phyloP scores from a whole-genome alignment of 2,888 invertebrate genomes.

The Lamellibrachia columna region DNA sequence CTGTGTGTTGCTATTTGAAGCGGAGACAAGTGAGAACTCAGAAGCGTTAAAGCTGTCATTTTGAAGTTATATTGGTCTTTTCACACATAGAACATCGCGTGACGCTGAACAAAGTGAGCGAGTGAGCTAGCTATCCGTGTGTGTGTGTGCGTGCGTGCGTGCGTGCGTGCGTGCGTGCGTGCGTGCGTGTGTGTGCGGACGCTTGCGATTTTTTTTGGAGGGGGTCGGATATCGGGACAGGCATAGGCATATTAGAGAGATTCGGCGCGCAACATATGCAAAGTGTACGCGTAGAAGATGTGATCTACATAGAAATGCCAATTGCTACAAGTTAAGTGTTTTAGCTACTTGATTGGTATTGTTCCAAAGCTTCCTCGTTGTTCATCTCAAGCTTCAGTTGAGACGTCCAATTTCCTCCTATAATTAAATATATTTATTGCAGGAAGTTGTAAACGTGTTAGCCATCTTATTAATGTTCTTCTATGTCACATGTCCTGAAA shows the following conservation, averaged over 20 bases:
- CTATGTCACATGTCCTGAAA: not conserved
- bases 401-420: not conserved
- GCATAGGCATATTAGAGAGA: not conserved
- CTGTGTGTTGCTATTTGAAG: too few species aligned
- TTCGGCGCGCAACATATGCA: too few species aligned
- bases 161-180: not conserved
- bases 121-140: too few species aligned
- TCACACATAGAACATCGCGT: too few species aligned
- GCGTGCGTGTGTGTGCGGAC: not conserved
- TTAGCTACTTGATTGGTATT: not conserved
- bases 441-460: not conserved
- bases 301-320: too few species aligned
- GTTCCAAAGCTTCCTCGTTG: too few species aligned
- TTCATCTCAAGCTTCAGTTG: not conserved
- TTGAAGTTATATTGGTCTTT: too few species aligned
- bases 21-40: too few species aligned
- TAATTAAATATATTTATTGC: not conserved
- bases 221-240: not conserved
- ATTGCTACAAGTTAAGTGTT: too few species aligned
- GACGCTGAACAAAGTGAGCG: too few species aligned
- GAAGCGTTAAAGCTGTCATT: too few species aligned
- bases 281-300: too few species aligned
- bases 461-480: not conserved
- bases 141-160: not conserved
- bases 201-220: not conserved